Conservation (phyloP, 2,113 vertebrate genomes). For the Calyptommatus sinebrachiatus region DNA sequence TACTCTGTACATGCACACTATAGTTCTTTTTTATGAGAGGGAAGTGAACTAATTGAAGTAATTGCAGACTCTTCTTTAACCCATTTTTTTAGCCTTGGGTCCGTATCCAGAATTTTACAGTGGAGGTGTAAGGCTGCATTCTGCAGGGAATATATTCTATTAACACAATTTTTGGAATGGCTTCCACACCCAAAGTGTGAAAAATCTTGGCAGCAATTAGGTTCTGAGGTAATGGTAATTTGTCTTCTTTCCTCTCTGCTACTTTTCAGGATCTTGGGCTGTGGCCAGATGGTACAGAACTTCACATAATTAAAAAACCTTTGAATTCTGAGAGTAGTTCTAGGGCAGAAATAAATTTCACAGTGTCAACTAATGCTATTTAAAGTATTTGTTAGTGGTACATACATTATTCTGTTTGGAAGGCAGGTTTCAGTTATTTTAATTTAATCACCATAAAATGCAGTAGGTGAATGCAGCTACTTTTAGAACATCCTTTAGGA, state of each 20-base stretch:
- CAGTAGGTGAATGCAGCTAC: no score
- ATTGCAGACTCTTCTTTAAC: not conserved
- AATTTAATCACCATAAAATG: not conserved
- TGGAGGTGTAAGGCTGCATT: not conserved
- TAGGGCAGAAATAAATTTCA: not conserved
- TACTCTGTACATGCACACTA: not conserved
- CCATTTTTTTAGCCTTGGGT: not conserved
- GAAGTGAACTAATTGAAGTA: not conserved
- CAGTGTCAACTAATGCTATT: not conserved
- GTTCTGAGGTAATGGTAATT: constrained; percentile 4
- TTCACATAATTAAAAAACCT: not conserved
- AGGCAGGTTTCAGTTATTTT: not conserved
- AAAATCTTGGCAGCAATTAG: constrained; percentile 3
- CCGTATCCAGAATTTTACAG: not conserved
- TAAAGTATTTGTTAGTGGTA: not conserved
- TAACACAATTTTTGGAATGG: not conserved
- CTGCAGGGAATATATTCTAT: not conserved
- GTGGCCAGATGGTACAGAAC: not conserved
- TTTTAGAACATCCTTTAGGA: not conserved
- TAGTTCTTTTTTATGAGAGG: constrained; percentile 1
- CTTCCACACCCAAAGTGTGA: constrained; percentile 8
- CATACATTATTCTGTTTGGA: not conserved
- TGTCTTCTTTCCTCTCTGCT: not conserved
- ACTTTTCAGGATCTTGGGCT: not conserved
- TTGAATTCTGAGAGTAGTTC: not conserved